Base-by-base conservation (phyloP, 2,113 vertebrate genomes). In the Anolis sagrei region DNA sequence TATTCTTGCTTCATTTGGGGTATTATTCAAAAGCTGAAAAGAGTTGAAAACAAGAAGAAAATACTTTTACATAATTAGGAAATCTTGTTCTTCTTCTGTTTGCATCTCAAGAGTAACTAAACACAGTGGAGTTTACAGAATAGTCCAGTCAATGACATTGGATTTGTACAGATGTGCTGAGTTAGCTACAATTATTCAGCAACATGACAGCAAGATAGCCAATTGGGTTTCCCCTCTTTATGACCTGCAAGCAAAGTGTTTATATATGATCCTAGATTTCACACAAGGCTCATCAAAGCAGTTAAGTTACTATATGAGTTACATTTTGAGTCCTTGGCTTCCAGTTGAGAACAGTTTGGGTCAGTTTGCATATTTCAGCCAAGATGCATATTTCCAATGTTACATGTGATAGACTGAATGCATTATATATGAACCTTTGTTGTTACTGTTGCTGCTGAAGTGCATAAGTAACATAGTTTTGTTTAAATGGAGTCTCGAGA, bases 41-140 rank as follows among this genome's bases (percentile, higher is more conserved):
- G 48, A 69, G 9, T 69, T 81, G 79, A 51, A 70, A 81, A 81
- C 44, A 51, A 69, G 48, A 4, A 70, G 79, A 70, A 81, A 81
- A 81, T 32, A 27, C n/a, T 70, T 69, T 81, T 70, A 81, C 29
- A 49, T 51, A 70, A 81, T 68, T 81, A 66, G 79, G 13, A 80
- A 51, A 70, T 51, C 64, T 49, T 81, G 27, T n/a, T 81, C 49
- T 49, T 39, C 44, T 6, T n/a, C 18, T 83, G 51, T 83, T 73
- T 73, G 39, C 14, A 32, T 72, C 32, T 72, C 69, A 58, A 6
- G 16, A 36, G 49, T 36, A 39, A n/a, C 36, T 70, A 49, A 61
- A 27, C 32, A 39, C 4, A 61, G 10, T 23, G 72, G 70, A 74
- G 7, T 29, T 51, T 75, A 62, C 54, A 64, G 61, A 84, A 68